Evolutionary conservation across 2,888 invertebrate genomes (phyloP), one percentile per base, ranked within the genome.

Genomic region (Chorisops tibialis): DNA sequence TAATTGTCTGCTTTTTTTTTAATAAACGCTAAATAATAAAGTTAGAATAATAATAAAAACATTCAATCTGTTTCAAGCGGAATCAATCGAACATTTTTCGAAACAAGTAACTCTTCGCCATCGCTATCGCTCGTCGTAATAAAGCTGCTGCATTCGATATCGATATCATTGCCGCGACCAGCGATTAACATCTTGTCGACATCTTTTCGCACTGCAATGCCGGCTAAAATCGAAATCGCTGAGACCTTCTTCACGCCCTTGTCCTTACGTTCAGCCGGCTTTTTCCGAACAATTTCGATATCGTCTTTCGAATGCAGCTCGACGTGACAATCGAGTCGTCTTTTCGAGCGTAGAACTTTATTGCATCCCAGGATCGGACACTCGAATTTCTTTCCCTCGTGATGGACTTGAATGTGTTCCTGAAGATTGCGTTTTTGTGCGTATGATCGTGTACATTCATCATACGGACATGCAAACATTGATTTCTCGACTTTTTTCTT

Each of bases 391-490:
- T 58, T 12, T 12, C 80, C 80, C 16, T 80, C 70, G 69, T 86
- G 86, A 37, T 76, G 79, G 2, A 74, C 74, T 60, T 76, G 67
- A 61, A 85, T 77, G 66, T 86, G 86, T 59, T 80, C 79, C 2
- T 76, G 79, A 18, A 86, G 75, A 75, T 85, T 86, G 43, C 78
- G 79, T 66, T 81, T 81, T 64, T 80, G 81, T 4, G 78, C 75
- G 71, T 85, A 86, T 60, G 73, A 72, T 50, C 81, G 72, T 1
- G 67, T 58, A 66, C 81, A 81, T 1, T 70, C 72, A 1, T 76
- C 72, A 38, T 74, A 70, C 1, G 72, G 68, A 16, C 81, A 81
- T 22, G 70, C 39, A 22, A 74, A 71, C 5, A 68, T 58, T 1
- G 62, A 14, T 21, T 66, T 64, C 6, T 70, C 67, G 1, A 62